phyloP scores from a whole-genome alignment of 2,888 invertebrate genomes.

The Electrophaes corylata region DNA sequence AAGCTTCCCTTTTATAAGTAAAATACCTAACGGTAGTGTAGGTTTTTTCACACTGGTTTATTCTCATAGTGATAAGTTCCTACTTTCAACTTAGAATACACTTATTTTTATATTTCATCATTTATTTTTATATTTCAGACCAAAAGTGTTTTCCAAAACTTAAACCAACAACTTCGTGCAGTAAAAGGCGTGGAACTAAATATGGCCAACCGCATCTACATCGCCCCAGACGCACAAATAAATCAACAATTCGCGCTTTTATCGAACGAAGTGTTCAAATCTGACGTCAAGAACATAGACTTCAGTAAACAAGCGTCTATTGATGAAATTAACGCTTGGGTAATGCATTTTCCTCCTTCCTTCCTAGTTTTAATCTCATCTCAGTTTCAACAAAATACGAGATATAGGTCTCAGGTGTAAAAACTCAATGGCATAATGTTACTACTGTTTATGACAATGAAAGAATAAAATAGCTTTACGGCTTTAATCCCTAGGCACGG shows the following conservation, averaged over 20 bases:
- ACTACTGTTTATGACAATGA: no score
- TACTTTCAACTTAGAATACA: neutral
- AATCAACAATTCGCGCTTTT: conserved; percentile 81
- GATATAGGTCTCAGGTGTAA: no score
- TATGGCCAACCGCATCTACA: conserved; percentile 88
- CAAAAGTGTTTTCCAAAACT: conserved; percentile 54
- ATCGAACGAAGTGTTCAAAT: conserved; percentile 83
- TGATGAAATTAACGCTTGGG: conserved; percentile 89
- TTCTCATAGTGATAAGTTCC: no score
- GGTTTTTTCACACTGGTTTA: no score
- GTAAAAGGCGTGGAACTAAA: conserved; percentile 81
- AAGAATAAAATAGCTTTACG: no score
- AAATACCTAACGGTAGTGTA: no score
- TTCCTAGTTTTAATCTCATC: no score
- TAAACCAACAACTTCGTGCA: conserved; percentile 48
- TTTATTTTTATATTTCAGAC: conserved; percentile 51
- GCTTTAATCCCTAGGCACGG: no score
- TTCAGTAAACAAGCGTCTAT: conserved; percentile 80
- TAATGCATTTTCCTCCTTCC: no score
- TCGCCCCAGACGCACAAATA: conserved; percentile 76
- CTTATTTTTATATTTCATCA: conserved; percentile 31
- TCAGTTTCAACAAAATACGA: no score
- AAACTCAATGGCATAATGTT: no score
- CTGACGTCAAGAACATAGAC: conserved; percentile 85
- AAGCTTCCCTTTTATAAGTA: no score